A percentile compares a stretch with the other conserved stretches of the same genome.
Conservation (phyloP, 1,140 invertebrate genomes). For the Manduca sexta region DNA sequence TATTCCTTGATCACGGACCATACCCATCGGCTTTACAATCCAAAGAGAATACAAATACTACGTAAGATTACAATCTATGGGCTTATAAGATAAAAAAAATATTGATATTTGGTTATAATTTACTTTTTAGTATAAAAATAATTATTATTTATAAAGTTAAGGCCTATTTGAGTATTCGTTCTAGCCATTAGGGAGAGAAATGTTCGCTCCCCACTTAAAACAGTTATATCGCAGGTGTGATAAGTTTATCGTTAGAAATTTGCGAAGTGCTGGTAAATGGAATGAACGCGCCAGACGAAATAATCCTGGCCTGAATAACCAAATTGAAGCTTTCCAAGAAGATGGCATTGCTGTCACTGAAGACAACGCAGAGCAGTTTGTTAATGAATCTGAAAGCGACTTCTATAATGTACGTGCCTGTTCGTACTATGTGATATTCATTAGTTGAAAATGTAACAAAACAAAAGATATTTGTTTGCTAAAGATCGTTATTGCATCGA, state of each 20-base stretch:
- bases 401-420: constrained; percentile 41
- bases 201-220: constrained; percentile 39
- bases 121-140: too few species aligned
- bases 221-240: constrained; percentile 34
- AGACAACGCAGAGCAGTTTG: constrained; percentile 47
- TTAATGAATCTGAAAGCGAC: constrained; percentile 50
- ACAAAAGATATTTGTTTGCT: too few species aligned
- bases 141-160: too few species aligned
- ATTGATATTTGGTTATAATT: too few species aligned
- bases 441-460: not conserved
- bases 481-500: too few species aligned
- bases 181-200: constrained; percentile 20
- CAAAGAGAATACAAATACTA: too few species aligned
- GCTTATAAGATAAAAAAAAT: too few species aligned
- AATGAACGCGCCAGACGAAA: constrained; percentile 24
- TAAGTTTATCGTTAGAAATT: constrained; percentile 41
- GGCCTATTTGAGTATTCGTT: too few species aligned
- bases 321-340: constrained; percentile 40
- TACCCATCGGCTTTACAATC: too few species aligned
- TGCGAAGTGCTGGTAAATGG: constrained; percentile 28
- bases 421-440: not conserved
- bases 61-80: too few species aligned
- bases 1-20: too few species aligned
- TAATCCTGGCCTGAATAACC: constrained; percentile 51
- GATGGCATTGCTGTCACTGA: constrained; percentile 42